Conservation (phyloP, 1,140 invertebrate genomes). For the Euglossa dilemma region DNA sequence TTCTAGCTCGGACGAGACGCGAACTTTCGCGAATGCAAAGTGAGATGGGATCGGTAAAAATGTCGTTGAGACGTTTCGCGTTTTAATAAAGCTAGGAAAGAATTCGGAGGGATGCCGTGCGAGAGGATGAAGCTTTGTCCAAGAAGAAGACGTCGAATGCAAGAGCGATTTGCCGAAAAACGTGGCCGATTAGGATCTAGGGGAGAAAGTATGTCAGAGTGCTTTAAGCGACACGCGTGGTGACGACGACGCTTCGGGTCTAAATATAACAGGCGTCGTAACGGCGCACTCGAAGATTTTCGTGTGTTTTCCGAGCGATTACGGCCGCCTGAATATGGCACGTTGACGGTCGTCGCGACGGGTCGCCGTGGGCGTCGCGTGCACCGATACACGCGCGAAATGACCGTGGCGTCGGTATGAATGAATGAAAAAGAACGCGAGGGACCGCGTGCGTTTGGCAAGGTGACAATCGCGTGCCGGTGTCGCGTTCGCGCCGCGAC, state of each 20-base stretch:
- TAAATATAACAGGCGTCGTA: slow-evolving; percentile 71
- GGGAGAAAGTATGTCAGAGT: slow-evolving; percentile 68
- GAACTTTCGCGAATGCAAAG: too few relatives aligned
- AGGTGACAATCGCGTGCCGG: slow-evolving; percentile 43
- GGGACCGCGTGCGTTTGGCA: slow-evolving; percentile 55
- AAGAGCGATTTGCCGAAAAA: background rate
- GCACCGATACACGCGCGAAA: background rate
- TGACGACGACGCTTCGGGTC: slow-evolving; percentile 56
- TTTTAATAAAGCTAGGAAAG: background rate
- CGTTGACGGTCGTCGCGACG: background rate
- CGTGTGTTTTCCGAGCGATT: slow-evolving; percentile 44
- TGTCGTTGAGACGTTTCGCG: too few relatives aligned
- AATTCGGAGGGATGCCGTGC: background rate
- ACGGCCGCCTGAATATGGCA: background rate
- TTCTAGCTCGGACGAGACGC: too few relatives aligned
- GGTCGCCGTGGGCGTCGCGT: too few relatives aligned
- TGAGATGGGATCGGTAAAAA: too few relatives aligned
- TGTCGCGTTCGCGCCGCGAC: background rate
- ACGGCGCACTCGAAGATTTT: slow-evolving; percentile 58
- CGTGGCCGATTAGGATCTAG: slow-evolving; percentile 25
- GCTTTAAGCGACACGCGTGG: slow-evolving; percentile 52
- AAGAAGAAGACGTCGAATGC: too few relatives aligned
- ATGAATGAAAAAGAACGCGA: slow-evolving; percentile 53
- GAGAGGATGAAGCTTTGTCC: too few relatives aligned
- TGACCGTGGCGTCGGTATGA: slow-evolving; percentile 11